A percentile compares a stretch with the other conserved stretches of the same genome.
phyloP scores from a whole-genome alignment of 2,113 vertebrate species.

The Harpagus bidentatus region DNA sequence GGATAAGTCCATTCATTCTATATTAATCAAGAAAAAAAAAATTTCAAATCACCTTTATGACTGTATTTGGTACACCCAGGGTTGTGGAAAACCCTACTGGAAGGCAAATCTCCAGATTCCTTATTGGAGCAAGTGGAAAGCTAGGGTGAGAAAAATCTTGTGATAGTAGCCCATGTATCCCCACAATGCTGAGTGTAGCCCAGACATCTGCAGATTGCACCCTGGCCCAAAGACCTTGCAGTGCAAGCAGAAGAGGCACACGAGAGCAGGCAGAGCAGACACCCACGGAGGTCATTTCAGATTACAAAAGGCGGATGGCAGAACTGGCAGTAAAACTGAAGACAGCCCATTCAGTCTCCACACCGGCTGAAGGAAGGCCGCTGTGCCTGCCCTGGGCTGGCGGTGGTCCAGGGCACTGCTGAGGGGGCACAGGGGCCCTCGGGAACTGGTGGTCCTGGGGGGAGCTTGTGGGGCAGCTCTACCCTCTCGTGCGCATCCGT shows the following conservation, averaged over 20 bases:
- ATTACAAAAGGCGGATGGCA: background rate
- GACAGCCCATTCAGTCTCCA: background rate
- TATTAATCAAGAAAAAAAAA: background rate
- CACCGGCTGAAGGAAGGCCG: fast-evolving
- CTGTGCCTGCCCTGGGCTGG: background rate
- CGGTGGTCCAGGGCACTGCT: background rate
- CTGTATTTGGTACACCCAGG: background rate
- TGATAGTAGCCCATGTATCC: background rate
- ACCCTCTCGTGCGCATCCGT: fast-evolving
- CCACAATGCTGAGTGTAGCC: background rate
- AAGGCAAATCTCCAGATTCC: background rate
- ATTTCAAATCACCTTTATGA: background rate
- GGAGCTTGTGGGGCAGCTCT: fast-evolving
- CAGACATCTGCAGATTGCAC: background rate
- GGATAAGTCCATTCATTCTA: background rate
- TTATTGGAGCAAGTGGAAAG: background rate
- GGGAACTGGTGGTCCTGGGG: fast-evolving
- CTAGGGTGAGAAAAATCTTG: background rate
- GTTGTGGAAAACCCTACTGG: background rate
- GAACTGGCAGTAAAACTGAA: background rate
- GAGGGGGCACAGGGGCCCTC: background rate
- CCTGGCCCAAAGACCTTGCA: background rate
- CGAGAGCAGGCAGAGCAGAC: background rate
- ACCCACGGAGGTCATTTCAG: fast-evolving
- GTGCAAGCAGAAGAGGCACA: background rate